Evolutionary conservation across 1,140 invertebrate genomes (phyloP), one percentile per base, ranked within the genome.

Genomic region (Drosophila busckii): DNA sequence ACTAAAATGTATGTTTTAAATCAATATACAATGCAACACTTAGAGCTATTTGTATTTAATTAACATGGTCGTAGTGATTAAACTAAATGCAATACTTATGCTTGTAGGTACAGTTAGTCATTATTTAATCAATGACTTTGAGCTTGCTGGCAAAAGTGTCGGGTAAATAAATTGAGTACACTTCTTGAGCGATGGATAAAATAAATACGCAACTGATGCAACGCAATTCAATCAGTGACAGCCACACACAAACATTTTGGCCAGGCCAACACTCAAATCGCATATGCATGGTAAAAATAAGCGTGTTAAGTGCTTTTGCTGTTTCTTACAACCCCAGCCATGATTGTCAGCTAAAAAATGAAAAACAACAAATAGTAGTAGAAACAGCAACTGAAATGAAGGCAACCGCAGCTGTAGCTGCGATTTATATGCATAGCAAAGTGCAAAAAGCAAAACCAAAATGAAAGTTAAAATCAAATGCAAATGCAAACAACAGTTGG

Each of bases 401-500:
- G 28, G 28, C n/a, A 59, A 66, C 20, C 61, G 50, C 59, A 58
- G 44, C 28, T 37, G 37, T 34, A 49, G 23, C 56, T 67, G 50
- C 41, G 55, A 78, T 76, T 76, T 70, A 78, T 70, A 66, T 56
- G 71, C 60, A 60, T 34, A 25, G 37, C 42, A 82, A 50, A 82
- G 64, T 65, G 73, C 75, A 69, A 32, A 52, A 23, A 52, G 41
- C 32, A 53, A 65, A 65, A 65, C 59, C 54, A 62, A 58, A 58
- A 65, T 49, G 31, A 41, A 26, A 20, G 2, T 52, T 65, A 69
- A 69, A 80, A 75, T 82, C 73, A 80, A 80, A 80, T 80, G 75
- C 75, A 80, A 80, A 80, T 80, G 69, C 75, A 73, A 80, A 73
- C 73, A 73, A 73, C 75, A 73, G 75, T 80, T 80, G 73, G 73